phyloP scores from a whole-genome alignment of 2,113 vertebrate species.

The Propithecus coquereli region DNA sequence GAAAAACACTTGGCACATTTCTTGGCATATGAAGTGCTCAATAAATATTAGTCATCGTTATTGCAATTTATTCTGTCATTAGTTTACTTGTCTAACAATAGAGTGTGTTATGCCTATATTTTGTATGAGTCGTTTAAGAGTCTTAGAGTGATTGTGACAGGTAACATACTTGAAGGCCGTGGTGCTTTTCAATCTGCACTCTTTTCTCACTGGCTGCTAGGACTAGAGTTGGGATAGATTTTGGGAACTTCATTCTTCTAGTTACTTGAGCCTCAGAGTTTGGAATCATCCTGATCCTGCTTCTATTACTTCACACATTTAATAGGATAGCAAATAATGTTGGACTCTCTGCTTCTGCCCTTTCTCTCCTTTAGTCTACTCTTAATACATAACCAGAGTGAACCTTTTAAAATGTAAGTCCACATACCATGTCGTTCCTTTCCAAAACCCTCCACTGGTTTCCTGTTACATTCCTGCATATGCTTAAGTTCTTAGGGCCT shows the following conservation, averaged over 20 bases:
- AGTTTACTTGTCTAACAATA: not conserved
- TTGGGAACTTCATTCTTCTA: not conserved
- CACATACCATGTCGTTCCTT: not conserved
- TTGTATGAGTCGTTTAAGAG: not conserved
- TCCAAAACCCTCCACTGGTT: not conserved
- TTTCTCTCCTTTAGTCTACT: not conserved
- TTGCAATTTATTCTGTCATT: not conserved
- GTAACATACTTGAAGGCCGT: not conserved
- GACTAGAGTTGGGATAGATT: not conserved
- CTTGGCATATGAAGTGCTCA: not conserved
- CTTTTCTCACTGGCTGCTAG: not conserved
- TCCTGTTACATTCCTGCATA: not conserved
- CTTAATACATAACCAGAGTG: not conserved
- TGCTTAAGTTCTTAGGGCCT: not conserved
- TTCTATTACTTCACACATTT: not conserved
- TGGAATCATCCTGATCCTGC: not conserved
- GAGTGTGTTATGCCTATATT: not conserved
- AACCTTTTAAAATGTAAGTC: not conserved
- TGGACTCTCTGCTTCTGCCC: not conserved
- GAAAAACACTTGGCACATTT: not conserved
- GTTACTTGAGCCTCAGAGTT: not conserved
- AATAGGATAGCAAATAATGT: not conserved
- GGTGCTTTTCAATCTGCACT: not conserved
- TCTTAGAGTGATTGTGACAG: not conserved
- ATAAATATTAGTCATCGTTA: not conserved